These are phyloP conservation scores for Poecile montanus DNA, from an alignment of 2,797 vertebrate species.

Conservation along the genomic window DNA sequence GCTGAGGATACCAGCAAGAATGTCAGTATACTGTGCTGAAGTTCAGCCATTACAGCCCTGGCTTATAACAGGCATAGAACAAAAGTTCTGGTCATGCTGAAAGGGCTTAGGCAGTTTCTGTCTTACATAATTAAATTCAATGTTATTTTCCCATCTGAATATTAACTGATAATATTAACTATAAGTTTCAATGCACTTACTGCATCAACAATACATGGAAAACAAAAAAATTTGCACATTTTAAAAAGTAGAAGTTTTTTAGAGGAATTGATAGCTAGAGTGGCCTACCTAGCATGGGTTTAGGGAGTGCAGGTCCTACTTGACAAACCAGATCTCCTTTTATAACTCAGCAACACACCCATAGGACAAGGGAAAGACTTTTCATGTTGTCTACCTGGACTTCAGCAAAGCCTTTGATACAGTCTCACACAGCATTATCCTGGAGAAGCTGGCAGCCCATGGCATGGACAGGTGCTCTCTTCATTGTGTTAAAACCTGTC, in stretches of 20 bases:
- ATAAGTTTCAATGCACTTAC: not conserved
- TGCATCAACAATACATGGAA: not conserved
- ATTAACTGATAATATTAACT: not conserved
- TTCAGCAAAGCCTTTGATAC: not conserved
- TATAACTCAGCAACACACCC: accelerated
- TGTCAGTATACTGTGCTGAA: not conserved
- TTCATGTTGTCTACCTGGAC: not conserved
- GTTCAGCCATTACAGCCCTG: not conserved
- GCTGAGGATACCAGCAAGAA: not conserved
- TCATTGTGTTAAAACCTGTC: not conserved
- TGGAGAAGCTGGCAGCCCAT: not conserved
- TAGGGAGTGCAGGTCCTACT: not conserved
- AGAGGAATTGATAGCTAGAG: not conserved
- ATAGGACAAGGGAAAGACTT: not conserved
- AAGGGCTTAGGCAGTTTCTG: not conserved
- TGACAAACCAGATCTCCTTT: not conserved
- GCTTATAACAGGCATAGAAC: not conserved
- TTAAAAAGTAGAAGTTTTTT: not conserved
- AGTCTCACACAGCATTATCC: too few species aligned
- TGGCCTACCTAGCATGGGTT: not conserved
- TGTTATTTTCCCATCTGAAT: not conserved
- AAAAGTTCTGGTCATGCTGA: not conserved
- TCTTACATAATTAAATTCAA: not conserved
- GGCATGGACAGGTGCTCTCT: not conserved
- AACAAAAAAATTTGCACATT: not conserved